Evolutionary conservation across 1,140 invertebrate genomes (phyloP).

Genomic region (Tetraneura akinire): DNA sequence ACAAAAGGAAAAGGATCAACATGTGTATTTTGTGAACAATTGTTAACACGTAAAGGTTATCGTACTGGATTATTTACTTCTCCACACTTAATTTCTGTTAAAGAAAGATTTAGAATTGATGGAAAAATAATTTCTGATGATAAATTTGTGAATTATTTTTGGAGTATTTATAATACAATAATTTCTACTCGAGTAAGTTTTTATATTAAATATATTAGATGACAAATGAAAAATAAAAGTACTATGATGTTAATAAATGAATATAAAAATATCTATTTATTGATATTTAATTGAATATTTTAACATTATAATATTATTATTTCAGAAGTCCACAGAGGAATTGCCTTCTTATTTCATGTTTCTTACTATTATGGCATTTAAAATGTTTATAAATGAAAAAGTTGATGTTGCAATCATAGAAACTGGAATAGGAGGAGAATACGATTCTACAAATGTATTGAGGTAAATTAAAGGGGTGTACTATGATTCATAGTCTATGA

Average conservation of each 20-base stretch:
- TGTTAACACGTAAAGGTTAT: constrained; percentile 81
- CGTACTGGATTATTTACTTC: constrained; percentile 95
- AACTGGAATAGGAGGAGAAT: constrained; percentile 95
- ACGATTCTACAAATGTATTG: constrained; percentile 92
- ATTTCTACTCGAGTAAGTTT: constrained; percentile 58
- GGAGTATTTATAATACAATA: constrained; percentile 74
- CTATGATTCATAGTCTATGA: not conserved
- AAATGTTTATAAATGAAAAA: constrained; percentile 83
- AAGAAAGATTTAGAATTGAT: constrained; percentile 91
- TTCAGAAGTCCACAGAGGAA: constrained; percentile 66
- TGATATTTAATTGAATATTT: not conserved
- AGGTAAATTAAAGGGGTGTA: constrained; percentile 61
- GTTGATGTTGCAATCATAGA: constrained; percentile 94
- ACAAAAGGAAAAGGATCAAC: constrained; percentile 97
- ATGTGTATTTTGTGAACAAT: constrained; percentile 88
- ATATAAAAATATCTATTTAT: too few species aligned
- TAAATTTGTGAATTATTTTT: constrained; percentile 81
- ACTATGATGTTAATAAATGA: too few species aligned
- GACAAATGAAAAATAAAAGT: too few species aligned
- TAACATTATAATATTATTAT: constrained; percentile 53
- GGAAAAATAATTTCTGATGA: constrained; percentile 75
- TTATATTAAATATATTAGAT: not conserved
- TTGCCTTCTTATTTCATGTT: constrained; percentile 96
- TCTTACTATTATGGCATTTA: constrained; percentile 87
- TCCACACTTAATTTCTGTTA: constrained; percentile 87